A percentile compares a stretch with the other conserved stretches of the same genome.
Conservation (phyloP, 2,797 vertebrate genomes). For the Pantherophis vulpinus region DNA sequence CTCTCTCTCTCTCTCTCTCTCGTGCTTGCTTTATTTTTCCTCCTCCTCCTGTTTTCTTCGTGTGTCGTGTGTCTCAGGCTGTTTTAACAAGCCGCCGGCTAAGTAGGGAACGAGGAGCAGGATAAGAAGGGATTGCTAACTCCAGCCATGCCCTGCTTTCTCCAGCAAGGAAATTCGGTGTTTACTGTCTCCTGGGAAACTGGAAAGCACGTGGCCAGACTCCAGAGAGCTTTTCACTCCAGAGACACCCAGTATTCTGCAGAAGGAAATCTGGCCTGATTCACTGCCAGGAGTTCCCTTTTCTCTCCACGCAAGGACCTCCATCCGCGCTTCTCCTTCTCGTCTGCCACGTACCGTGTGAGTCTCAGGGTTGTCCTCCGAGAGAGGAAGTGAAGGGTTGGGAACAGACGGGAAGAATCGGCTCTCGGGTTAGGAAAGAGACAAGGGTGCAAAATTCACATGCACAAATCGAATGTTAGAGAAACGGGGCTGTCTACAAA, state of each 20-base stretch:
- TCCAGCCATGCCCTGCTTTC: background rate
- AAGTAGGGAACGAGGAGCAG: background rate
- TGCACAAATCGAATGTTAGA: fast-evolving
- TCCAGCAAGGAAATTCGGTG: constrained; percentile 11
- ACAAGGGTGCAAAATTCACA: background rate
- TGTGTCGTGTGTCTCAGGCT: background rate
- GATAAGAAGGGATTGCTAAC: background rate
- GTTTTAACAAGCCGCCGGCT: background rate
- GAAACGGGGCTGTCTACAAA: background rate
- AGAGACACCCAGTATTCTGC: background rate
- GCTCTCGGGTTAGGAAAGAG: background rate
- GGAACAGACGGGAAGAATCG: background rate
- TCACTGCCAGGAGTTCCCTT: fast-evolving
- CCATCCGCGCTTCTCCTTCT: no score
- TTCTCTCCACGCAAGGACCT: background rate
- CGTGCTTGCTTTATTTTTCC: background rate
- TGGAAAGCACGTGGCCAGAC: constrained; percentile 2
- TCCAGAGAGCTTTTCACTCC: background rate
- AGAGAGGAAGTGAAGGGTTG: background rate
- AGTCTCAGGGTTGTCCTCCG: background rate
- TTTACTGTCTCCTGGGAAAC: constrained; percentile 59
- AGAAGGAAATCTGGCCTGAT: background rate
- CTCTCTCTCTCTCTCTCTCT: no score
- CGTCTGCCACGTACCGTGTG: background rate
- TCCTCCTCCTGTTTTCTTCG: background rate